Evolutionary conservation across 2,888 invertebrate genomes (phyloP), one percentile per base, ranked within the genome.

Genomic region (Odontomyia ornata): DNA sequence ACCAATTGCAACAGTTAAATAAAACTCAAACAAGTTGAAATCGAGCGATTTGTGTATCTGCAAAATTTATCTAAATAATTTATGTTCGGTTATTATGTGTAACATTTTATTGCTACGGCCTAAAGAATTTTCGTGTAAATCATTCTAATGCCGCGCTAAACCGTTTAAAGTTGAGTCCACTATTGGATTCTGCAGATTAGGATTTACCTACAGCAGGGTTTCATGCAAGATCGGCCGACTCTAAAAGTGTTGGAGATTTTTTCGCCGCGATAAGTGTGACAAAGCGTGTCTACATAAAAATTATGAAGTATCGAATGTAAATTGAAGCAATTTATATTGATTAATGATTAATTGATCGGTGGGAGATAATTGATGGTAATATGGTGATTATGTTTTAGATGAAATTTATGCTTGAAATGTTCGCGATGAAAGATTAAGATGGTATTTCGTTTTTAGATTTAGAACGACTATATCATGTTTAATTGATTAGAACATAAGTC

Each of bases 311-410:
- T 47, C 25, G 69, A 69, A 23, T n/a, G 60, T 36, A 57, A 73
- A 73, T 36, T 57, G 43, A 36, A 21, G 73, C 43, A 57, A 73
- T 73, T 73, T 73, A 73, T 73, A 56, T 28, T 57, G 15, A 27
- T 5, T 21, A 69, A 25, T 73, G 57, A 57, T 73, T 73, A 73
- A 73, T 73, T 73, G 72, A 72, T 11, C 72, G 13, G 56, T 4
- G 30, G 72, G 72, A 56, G 69, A 46, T 69, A 69, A 69, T 69
- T 69, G 69, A 69, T 69, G 69, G 47, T 69, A 69, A 69, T 69
- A 21, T 69, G 46, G 23, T 69, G 46, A 21, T 69, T 69, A 47
- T 27, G 28, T 15, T 46, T 69, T 25, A 25, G 11, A 25, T 69
- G 13, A 25, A 46, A 69, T 69, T 47, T 47, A 47, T 69, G 69